Base-by-base conservation (phyloP, 1,140 invertebrate genomes). In the Trichomalopsis sarcophagae region DNA sequence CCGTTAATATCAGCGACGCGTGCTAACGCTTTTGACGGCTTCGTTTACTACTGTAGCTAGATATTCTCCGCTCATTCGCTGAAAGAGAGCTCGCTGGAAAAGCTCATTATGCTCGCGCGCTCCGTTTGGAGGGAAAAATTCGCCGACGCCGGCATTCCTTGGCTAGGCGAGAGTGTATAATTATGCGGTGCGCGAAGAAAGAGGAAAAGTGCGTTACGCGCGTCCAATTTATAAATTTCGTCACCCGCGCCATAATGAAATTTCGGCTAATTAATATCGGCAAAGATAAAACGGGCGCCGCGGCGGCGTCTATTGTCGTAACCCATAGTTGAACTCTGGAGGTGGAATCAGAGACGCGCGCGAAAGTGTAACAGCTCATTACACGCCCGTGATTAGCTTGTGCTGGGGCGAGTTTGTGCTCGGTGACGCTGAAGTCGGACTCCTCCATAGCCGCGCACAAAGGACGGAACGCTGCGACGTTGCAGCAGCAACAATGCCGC, bases 21-120 rank as follows among this genome's bases (percentile, higher is more conserved):
- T 23, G 44, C 69, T 84, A 40, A 73, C 73, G 33, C 66, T 79
- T 62, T 73, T 71, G 76, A 79, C 68, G 66, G 78, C n/a, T 71
- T 68, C 62, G 62, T 78, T 84, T 69, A 77, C n/a, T 77, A 66
- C 17, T 69, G 66, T 5, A 78, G 76, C 47, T 78, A 55, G 6
- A 55, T 69, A 1, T 27, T 69, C 66, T n/a, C 62, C 4, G 14
- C 74, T 76, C 44, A 17, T 74, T 36, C 33, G 73, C 73, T 36
- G 30, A 27, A 71, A 71, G 69, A 10, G 40, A 44, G 9, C 7
- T 44, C 1, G 40, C 40, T 7, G 23, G 47, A 55, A 55, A 77
- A 77, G 47, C 47, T 62, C 81, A 36, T 75, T 75, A 75, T 27
- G 13, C 44, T 23, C 23, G 14, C 13, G 62, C 33, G 9, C 44